Conservation (phyloP, 1,140 invertebrate species). For the Drosophila tristis region DNA sequence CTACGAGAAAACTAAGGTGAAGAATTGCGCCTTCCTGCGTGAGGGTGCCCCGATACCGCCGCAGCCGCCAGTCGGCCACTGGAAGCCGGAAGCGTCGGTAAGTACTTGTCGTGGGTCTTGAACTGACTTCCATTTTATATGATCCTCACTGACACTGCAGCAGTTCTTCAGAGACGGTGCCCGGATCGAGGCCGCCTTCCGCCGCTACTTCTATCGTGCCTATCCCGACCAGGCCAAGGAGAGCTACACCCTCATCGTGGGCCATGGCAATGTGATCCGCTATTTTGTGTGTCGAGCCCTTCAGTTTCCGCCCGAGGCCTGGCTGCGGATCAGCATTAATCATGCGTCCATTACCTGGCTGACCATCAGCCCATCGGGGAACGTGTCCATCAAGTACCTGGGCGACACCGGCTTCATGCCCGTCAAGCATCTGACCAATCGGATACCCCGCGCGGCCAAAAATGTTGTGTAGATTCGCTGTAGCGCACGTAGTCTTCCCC, state of each 20-base stretch:
- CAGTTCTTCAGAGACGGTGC: conserved; percentile 98
- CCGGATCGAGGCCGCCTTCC: conserved; percentile 98
- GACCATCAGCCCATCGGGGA: conserved; percentile 92
- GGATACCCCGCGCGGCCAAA: conserved; percentile 73
- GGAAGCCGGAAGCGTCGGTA: conserved; percentile 93
- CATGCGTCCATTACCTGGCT: conserved; percentile 98
- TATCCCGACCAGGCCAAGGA: conserved; percentile 91
- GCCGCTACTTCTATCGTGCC: conserved; percentile 97
- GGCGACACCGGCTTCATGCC: conserved; percentile 97
- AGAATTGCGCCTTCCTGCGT: conserved; percentile 91
- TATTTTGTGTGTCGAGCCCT: conserved; percentile 99
- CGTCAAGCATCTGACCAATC: conserved; percentile 62
- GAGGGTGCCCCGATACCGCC: conserved; percentile 98
- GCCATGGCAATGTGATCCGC: conserved; percentile 99
- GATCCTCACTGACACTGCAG: conserved; percentile 84
- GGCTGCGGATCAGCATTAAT: conserved; percentile 95
- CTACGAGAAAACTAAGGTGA: conserved; percentile 85
- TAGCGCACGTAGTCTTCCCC: no score
- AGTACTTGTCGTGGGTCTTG: conserved; percentile 59
- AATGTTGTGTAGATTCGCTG: conserved; percentile 64
- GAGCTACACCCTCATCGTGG: conserved; percentile 96
- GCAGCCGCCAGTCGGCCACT: conserved; percentile 94
- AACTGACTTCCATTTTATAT: conserved; percentile 3
- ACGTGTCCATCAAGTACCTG: conserved; percentile 91
- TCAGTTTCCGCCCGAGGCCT: conserved; percentile 98